Conservation (phyloP, 2,113 vertebrate genomes). For the Phylloscopus whistleri region DNA sequence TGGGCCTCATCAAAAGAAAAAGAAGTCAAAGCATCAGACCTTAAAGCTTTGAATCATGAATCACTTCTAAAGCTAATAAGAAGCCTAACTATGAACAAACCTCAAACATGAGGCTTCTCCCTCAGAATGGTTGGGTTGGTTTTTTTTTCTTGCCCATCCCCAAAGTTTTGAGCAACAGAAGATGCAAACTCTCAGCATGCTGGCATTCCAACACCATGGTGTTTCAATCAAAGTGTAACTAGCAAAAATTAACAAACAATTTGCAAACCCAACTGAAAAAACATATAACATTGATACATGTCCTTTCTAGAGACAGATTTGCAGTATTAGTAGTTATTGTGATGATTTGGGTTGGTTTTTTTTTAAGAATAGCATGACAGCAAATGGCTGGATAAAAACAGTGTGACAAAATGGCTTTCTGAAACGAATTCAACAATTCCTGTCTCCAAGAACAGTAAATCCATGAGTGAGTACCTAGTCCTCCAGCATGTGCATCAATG, state of each 20-base stretch:
- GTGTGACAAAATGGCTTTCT: background rate
- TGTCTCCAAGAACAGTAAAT: background rate
- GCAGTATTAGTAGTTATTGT: background rate
- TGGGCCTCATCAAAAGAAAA: background rate
- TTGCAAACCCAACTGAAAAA: background rate
- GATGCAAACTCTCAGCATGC: background rate
- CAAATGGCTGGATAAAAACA: background rate
- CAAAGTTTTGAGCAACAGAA: background rate
- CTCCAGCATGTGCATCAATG: slow-evolving; percentile 96
- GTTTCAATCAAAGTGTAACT: background rate
- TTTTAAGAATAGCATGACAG: background rate
- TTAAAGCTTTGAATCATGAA: background rate
- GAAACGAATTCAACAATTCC: background rate
- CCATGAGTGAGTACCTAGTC: slow-evolving; percentile 79
- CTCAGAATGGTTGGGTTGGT: background rate
- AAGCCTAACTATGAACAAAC: background rate
- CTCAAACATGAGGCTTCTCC: background rate
- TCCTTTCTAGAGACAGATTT: background rate
- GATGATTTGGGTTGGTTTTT: background rate
- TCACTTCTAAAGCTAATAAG: background rate
- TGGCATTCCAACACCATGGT: background rate
- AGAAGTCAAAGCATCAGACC: background rate
- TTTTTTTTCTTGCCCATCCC: background rate
- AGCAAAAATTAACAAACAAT: background rate
- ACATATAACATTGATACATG: background rate